These are phyloP conservation scores for Drosophila mulleri DNA, from an alignment of 2,888 invertebrate genomes.

Conservation along the genomic window DNA sequence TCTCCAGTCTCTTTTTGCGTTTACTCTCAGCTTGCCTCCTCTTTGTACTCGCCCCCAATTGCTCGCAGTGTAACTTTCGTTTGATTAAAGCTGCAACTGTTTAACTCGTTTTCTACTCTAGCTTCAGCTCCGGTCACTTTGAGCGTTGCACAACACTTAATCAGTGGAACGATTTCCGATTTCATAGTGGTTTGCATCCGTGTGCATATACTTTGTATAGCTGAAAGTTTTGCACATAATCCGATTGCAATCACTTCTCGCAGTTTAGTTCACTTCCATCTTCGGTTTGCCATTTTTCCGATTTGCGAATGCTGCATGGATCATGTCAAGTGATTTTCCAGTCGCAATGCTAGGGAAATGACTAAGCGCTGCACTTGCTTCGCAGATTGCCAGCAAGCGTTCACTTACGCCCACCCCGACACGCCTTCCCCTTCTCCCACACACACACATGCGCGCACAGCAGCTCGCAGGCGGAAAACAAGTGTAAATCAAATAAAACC, in stretches of 20 bases:
- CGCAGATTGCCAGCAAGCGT: conserved; percentile 42
- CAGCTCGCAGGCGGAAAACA: conserved; percentile 72
- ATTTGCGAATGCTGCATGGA: conserved; percentile 3
- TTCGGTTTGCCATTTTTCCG: not conserved
- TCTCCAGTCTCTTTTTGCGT: not conserved
- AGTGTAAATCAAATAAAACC: conserved; percentile 80
- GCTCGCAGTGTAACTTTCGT: not conserved
- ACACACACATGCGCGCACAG: conserved; percentile 24
- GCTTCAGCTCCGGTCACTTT: not conserved
- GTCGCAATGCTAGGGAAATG: conserved; percentile 14
- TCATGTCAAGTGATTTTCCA: conserved; percentile 18
- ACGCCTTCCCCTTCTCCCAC: conserved; percentile 24
- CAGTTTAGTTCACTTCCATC: not conserved
- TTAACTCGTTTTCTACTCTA: not conserved
- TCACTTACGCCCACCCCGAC: conserved; percentile 39
- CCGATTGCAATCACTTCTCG: not conserved
- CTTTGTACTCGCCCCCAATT: not conserved
- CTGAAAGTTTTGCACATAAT: not conserved
- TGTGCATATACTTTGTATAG: not conserved
- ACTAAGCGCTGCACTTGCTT: conserved; percentile 41
- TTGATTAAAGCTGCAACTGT: conserved; percentile 1
- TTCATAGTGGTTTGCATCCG: not conserved
- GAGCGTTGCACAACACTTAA: conserved; percentile 9
- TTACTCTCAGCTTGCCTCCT: too few species aligned
- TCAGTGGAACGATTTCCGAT: not conserved